Conservation (phyloP, 1,140 invertebrate genomes). For the Drosophila kanapiae region DNA sequence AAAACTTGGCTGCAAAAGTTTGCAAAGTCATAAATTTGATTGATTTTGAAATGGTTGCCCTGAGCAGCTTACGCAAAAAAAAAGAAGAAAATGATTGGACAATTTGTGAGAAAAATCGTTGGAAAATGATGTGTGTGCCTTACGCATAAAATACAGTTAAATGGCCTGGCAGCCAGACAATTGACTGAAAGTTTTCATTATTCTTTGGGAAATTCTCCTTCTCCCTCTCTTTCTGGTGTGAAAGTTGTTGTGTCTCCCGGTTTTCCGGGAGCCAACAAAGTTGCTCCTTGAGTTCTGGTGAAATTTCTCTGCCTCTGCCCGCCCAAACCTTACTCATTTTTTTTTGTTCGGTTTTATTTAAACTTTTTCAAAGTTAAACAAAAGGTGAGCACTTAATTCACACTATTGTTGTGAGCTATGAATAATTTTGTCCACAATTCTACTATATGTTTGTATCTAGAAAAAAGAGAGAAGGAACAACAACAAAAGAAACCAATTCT, state of each 20-base stretch:
- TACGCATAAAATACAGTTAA: conserved; percentile 52
- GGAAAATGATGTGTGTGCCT: conserved; percentile 54
- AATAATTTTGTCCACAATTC: conserved; percentile 34
- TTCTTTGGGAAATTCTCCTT: conserved; percentile 51
- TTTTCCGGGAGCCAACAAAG: conserved; percentile 14
- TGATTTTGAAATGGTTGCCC: conserved; percentile 59
- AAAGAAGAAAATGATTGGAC: conserved; percentile 27
- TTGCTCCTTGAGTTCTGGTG: conserved; percentile 48
- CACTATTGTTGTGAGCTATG: conserved; percentile 52
- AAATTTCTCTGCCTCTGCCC: conserved; percentile 43
- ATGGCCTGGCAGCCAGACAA: conserved; percentile 43
- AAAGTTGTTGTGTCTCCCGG: conserved; percentile 49
- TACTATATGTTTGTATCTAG: neutral
- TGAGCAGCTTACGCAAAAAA: conserved; percentile 48
- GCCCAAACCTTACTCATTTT: conserved; percentile 23
- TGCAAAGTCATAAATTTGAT: conserved; percentile 66
- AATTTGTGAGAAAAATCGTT: conserved; percentile 38
- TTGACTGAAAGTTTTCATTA: conserved; percentile 52
- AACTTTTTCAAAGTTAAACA: conserved; percentile 45
- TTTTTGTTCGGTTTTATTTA: conserved; percentile 8
- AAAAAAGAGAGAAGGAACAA: neutral
- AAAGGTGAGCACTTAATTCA: conserved; percentile 57
- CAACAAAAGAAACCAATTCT: conserved; percentile 7
- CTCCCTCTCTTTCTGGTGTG: conserved; percentile 35
- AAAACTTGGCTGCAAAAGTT: conserved; percentile 52